Evolutionary conservation across 2,888 invertebrate genomes (phyloP).

Genomic region (Andricus quercusramuli): DNA sequence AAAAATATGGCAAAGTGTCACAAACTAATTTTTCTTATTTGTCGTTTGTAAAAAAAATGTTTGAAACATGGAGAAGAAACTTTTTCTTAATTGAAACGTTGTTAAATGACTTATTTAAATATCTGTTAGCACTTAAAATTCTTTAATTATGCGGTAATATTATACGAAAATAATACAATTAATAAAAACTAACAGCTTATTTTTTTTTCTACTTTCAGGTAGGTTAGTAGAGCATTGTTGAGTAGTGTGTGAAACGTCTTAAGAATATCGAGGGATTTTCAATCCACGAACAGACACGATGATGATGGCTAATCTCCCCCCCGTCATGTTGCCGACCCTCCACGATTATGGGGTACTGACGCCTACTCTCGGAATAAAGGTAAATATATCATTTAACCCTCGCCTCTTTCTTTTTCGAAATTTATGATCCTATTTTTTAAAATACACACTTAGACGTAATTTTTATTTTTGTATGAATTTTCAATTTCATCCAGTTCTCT

Average conservation of each 20-base stretch:
- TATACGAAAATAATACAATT: not conserved
- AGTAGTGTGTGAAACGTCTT: conserved; percentile 59
- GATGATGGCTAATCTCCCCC: conserved; percentile 78
- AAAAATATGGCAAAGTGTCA: too few species aligned
- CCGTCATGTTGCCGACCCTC: conserved; percentile 76
- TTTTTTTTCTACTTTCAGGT: conserved; percentile 71
- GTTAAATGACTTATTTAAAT: too few species aligned
- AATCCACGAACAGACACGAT: conserved; percentile 70
- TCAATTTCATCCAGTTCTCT: too few species aligned
- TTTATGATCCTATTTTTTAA: not conserved
- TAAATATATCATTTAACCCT: conserved; percentile 62
- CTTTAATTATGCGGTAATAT: too few species aligned
- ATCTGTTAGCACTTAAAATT: too few species aligned
- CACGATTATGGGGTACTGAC: conserved; percentile 77
- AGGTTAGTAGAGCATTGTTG: conserved; percentile 71
- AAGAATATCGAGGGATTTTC: conserved; percentile 53
- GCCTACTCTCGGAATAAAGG: conserved; percentile 77
- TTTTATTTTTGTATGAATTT: not conserved
- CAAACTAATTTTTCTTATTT: too few species aligned
- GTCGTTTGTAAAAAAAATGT: too few species aligned
- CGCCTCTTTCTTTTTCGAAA: not conserved
- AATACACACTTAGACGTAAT: not conserved
- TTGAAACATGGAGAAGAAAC: too few species aligned
- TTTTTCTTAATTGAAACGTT: too few species aligned
- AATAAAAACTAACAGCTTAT: conserved; percentile 38